Conservation (phyloP, 2,888 invertebrate genomes). For the Patella depressa region DNA sequence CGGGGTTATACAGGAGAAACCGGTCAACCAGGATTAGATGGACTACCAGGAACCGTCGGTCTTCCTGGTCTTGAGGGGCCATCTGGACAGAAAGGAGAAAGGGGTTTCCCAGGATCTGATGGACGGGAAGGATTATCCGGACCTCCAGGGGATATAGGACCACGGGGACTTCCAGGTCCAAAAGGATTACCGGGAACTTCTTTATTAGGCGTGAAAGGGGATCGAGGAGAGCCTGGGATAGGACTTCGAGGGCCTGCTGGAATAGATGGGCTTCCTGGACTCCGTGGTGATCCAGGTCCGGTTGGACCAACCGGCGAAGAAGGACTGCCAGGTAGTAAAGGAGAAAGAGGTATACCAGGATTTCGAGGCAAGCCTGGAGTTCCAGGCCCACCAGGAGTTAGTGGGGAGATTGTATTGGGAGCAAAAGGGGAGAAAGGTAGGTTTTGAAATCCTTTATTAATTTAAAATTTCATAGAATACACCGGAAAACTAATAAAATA, state of each 20-base stretch:
- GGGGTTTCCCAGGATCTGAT: slow-evolving; percentile 21
- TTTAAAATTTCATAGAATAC: no score
- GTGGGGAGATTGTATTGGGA: slow-evolving; percentile 22
- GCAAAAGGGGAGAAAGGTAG: slow-evolving; percentile 28
- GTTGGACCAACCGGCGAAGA: slow-evolving; percentile 19
- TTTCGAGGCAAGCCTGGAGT: slow-evolving; percentile 22
- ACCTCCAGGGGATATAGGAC: slow-evolving; percentile 30
- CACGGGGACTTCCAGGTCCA: slow-evolving; percentile 41
- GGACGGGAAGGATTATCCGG: slow-evolving; percentile 47
- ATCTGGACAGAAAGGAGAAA: slow-evolving; percentile 11
- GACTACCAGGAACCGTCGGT: slow-evolving; percentile 27
- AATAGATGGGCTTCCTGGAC: slow-evolving; percentile 11
- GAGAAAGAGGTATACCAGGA: slow-evolving; percentile 26
- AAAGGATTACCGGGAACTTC: slow-evolving; percentile 27
- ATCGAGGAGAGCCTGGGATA: slow-evolving; percentile 17
- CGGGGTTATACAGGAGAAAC: slow-evolving; percentile 28
- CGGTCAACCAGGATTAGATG: slow-evolving; percentile 31
- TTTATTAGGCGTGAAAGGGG: slow-evolving; percentile 17
- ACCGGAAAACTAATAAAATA: neutral
- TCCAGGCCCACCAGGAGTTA: slow-evolving; percentile 22
- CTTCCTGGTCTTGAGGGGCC: slow-evolving; percentile 2
- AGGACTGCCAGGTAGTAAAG: slow-evolving; percentile 15
- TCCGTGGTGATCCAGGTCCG: slow-evolving; percentile 12
- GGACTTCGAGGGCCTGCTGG: slow-evolving; percentile 15
- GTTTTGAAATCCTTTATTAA: neutral